Conservation (phyloP, 2,113 vertebrate genomes). For the Catharus minimus region DNA sequence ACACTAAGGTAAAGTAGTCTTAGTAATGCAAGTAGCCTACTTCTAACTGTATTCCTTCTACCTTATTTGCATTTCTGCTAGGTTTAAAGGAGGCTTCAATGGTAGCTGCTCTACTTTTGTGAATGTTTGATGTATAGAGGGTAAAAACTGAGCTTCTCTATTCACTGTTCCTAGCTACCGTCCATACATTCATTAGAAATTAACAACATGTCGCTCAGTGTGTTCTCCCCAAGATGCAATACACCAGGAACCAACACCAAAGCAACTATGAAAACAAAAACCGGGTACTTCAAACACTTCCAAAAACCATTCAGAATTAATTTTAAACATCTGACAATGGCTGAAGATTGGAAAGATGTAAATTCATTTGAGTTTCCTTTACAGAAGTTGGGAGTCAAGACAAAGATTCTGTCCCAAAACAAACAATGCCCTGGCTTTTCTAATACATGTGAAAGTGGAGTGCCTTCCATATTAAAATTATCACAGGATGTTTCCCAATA, state of each 20-base stretch:
- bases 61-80: background rate
- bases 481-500: background rate
- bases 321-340: background rate
- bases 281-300: background rate
- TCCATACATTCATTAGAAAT: background rate
- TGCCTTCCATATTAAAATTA: constrained; percentile 14
- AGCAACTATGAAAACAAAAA: background rate
- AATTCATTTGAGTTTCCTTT: constrained; percentile 2
- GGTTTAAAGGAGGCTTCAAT: background rate
- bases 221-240: background rate
- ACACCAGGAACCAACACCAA: background rate
- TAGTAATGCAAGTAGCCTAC: background rate
- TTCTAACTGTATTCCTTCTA: constrained; percentile 9
- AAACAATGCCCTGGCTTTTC: background rate
- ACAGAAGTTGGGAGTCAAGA: background rate
- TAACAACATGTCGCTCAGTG: background rate
- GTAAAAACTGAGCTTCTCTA: background rate
- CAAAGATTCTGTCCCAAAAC: background rate
- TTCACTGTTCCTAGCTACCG: background rate
- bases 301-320: constrained; percentile 14
- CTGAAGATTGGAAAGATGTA: background rate
- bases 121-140: background rate
- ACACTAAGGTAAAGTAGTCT: background rate
- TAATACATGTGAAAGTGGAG: constrained; percentile 7
- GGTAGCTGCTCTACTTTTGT: background rate